A percentile compares a stretch with the other conserved stretches of the same genome.
Conservation (phyloP, 2,797 vertebrate genomes). For the Triplophysa yarkandensis region DNA sequence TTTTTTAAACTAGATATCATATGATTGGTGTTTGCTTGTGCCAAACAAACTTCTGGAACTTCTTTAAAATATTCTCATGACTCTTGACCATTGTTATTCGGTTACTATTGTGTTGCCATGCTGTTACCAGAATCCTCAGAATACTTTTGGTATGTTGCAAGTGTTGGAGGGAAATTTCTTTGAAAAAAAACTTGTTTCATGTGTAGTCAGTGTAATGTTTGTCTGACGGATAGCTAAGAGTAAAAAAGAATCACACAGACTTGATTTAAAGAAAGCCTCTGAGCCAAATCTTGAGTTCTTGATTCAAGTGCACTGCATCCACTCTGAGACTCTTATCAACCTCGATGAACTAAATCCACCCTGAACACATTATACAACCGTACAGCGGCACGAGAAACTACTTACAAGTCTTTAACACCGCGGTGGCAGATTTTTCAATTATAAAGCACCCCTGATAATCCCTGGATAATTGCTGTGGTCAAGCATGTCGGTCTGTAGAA, state of each 20-base stretch:
- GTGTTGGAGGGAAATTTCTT: no score
- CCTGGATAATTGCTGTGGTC: constrained; percentile 21
- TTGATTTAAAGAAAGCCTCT: no score
- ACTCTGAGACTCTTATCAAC: neutral
- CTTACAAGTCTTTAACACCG: neutral
- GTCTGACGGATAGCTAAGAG: no score
- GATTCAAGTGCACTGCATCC: neutral
- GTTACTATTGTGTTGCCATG: neutral
- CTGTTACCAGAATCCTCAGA: neutral
- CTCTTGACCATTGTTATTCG: neutral
- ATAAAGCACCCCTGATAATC: neutral
- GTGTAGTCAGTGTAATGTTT: no score
- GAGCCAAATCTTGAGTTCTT: no score
- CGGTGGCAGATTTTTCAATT: neutral
- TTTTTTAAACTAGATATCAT: neutral
- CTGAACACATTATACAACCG: neutral
- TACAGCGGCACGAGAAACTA: neutral
- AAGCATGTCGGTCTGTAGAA: neutral
- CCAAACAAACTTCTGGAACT: neutral
- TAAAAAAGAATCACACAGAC: no score
- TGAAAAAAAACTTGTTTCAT: no score
- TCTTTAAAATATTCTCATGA: neutral
- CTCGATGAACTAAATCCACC: neutral
- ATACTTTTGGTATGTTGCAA: no score
- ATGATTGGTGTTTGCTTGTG: neutral